A percentile compares a stretch with the other conserved stretches of the same genome.
phyloP scores from a whole-genome alignment of 2,888 invertebrate species.

The Helobdella robusta region DNA sequence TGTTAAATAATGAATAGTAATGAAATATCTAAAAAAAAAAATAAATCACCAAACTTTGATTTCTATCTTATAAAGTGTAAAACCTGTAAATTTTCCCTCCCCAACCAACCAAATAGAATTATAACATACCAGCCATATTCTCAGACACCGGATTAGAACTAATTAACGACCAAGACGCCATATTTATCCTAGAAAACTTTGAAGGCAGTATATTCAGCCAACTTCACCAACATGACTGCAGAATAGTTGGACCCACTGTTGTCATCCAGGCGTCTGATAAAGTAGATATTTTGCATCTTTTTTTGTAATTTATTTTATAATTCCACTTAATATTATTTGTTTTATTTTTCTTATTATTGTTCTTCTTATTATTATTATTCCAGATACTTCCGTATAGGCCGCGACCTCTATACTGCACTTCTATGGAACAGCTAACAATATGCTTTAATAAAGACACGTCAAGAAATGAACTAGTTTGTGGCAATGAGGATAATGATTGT shows the following conservation, averaged over 20 bases:
- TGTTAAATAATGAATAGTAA: no score
- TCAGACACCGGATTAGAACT: constrained; percentile 47
- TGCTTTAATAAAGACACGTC: constrained; percentile 85
- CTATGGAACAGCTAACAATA: constrained; percentile 77
- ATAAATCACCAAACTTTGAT: no score
- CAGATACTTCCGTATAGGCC: constrained; percentile 10
- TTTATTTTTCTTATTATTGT: not conserved
- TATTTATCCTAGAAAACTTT: constrained; percentile 67
- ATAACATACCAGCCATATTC: no score
- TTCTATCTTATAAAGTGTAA: no score
- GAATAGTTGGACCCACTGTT: constrained; percentile 48
- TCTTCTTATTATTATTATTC: not conserved
- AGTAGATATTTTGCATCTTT: not conserved
- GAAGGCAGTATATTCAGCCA: constrained; percentile 63
- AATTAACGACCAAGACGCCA: constrained; percentile 50
- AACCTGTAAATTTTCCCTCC: no score
- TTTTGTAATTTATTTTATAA: not conserved
- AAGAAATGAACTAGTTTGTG: constrained; percentile 73
- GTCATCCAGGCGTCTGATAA: constrained; percentile 37
- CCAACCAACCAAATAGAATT: no score
- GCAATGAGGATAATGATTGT: not conserved
- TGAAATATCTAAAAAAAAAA: no score
- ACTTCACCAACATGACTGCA: constrained; percentile 51
- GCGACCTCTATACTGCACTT: constrained; percentile 74
- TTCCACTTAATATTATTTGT: not conserved